phyloP scores from a whole-genome alignment of 1,140 invertebrate genomes.

The Ctenoplectra terminalis region DNA sequence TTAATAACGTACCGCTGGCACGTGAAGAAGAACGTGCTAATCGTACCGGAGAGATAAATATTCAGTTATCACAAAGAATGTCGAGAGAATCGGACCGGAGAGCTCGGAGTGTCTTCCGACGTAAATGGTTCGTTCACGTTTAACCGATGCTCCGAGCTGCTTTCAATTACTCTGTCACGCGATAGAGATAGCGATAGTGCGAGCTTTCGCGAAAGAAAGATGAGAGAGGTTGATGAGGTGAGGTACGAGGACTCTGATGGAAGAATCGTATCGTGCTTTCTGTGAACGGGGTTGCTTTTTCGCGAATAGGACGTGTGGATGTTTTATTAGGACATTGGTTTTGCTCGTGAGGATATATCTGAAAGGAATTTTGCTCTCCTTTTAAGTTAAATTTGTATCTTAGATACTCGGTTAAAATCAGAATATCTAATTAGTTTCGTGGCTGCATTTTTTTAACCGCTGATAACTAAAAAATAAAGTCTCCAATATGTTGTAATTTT shows the following conservation, averaged over 20 bases:
- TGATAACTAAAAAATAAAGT: no score
- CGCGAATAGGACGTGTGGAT: neutral
- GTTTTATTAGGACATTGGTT: neutral
- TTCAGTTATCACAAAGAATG: slow-evolving; percentile 31
- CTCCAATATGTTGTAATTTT: no score
- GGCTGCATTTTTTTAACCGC: no score
- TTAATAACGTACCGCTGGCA: neutral
- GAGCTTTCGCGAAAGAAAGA: neutral
- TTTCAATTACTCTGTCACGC: slow-evolving; percentile 8
- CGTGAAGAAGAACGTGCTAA: slow-evolving; percentile 8
- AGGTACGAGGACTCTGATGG: neutral
- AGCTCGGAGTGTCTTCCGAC: neutral
- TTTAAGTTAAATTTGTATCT: neutral
- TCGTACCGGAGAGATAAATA: slow-evolving; percentile 32
- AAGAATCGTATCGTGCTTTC: neutral
- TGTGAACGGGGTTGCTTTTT: neutral
- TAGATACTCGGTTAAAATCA: no score
- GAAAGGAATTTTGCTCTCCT: neutral
- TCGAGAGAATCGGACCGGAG: neutral
- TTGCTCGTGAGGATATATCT: neutral
- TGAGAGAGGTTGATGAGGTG: neutral
- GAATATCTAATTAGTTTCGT: no score
- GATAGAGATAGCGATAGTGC: neutral
- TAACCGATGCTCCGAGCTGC: neutral
- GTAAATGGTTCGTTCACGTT: neutral